Percentiles rank a stretch among this genome's conserved stretches.
Conservation (phyloP, 2,888 invertebrate species). For the Zele albiditarsus region DNA sequence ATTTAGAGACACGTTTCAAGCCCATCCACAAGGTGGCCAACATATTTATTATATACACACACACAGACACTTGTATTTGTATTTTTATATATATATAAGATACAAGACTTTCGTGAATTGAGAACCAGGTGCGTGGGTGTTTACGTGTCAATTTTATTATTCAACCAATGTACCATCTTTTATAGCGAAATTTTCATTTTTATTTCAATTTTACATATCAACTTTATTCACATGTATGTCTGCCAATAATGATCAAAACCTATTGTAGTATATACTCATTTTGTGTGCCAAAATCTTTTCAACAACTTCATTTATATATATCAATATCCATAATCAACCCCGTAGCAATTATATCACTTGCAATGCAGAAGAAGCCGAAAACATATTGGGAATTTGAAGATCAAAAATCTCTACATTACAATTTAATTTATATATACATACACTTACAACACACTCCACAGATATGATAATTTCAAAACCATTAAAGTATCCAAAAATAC, state of each 20-base stretch:
- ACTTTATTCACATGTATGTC: background rate
- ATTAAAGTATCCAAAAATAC: too few species aligned
- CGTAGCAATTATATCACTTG: too few species aligned
- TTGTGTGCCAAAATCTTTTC: background rate
- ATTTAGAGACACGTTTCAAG: conserved; percentile 6
- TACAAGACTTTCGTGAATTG: background rate
- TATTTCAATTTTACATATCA: background rate
- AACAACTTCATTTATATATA: background rate
- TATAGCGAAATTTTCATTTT: background rate
- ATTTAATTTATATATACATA: too few species aligned
- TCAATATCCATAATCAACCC: background rate
- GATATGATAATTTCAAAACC: too few species aligned
- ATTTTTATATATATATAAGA: background rate
- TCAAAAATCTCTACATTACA: too few species aligned
- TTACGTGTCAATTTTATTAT: conserved; percentile 14
- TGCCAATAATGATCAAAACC: background rate
- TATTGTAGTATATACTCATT: background rate
- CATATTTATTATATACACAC: conserved; percentile 20
- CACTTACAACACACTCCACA: too few species aligned
- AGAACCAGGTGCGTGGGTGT: background rate
- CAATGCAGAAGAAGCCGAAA: too few species aligned
- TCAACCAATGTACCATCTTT: background rate
- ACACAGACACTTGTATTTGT: background rate
- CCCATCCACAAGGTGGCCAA: conserved; percentile 13
- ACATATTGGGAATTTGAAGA: too few species aligned